Base-by-base conservation (phyloP, 2,113 vertebrate genomes). In the Malurus melanocephalus region DNA sequence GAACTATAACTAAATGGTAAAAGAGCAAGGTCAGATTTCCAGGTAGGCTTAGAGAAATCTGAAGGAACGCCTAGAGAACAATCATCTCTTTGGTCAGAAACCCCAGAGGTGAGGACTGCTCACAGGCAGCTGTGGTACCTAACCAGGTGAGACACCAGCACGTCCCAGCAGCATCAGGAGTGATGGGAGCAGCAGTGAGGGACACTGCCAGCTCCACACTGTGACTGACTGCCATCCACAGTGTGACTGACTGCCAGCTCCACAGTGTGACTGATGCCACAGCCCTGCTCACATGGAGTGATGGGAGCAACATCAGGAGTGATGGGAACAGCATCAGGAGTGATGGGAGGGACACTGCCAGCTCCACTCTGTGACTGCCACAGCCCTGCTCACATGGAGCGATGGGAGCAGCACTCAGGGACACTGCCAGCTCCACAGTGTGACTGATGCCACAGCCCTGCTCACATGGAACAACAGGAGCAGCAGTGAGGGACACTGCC, bases 71-170 rank as follows among this genome's bases (percentile, higher is more conserved):
- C 17, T 2, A 5, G 4, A 22, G 45, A 76, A 35, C 2, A 3
- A 24, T 2, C 13, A 24, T 2, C 13, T 56, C 26, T 5, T 18
- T 33, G 4, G 7, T 46, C 64, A n/a, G 40, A 13, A n/a, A n/a
- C 1, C 42, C 32, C 21, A 3, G 53, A 20, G 42, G 27, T 0
- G 10, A 67, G 53, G 33, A 49, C 53, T 72, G 75, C 32, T 10
- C 2, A 3, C 15, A 13, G 19, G 14, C 53, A 15, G 73, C 4
- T 5, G 5, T 4, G 23, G 32, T 4, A 23, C 10, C 60, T 21
- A 65, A 3, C 8, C 15, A 6, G 23, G 51, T 1, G 51, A 28
- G 61, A 23, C 0, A 2, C 67, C 27, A 42, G 4, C 11, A 4
- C 10, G 43, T 43, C 24, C 15, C 1, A 4, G 69, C 35, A 10